These are phyloP conservation scores for Melanaphis sacchari DNA, from an alignment of 1,140 invertebrate genomes.

Conservation along the genomic window DNA sequence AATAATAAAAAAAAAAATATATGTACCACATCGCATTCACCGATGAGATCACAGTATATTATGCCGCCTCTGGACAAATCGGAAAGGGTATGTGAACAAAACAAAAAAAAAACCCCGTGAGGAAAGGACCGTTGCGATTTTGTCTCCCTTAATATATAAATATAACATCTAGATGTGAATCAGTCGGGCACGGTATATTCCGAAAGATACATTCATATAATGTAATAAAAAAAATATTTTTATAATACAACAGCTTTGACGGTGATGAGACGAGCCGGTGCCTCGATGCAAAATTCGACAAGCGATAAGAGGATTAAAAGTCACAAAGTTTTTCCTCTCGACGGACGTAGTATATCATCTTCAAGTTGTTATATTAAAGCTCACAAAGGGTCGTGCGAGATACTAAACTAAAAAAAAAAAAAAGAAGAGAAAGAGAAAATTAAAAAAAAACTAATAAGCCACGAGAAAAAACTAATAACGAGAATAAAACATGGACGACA, in stretches of 20 bases:
- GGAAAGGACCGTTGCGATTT: not conserved
- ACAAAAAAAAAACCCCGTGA: not conserved
- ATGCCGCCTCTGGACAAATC: not conserved
- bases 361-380: not conserved
- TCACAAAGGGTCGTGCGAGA: not conserved
- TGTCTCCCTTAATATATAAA: not conserved
- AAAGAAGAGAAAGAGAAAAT: not conserved
- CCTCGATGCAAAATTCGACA: not conserved
- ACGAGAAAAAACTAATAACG: not conserved
- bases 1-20: not conserved
- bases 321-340: not conserved
- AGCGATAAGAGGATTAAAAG: slow-evolving; percentile 28
- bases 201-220: not conserved
- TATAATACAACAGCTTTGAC: not conserved
- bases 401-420: not conserved
- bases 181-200: not conserved
- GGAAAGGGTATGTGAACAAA: not conserved
- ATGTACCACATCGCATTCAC: not conserved
- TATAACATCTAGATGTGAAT: not conserved
- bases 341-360: not conserved
- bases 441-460: not conserved
- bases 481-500: not conserved
- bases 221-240: not conserved
- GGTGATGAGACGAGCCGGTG: not conserved
- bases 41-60: not conserved